A percentile compares a stretch with the other conserved stretches of the same genome.
Conservation (phyloP, 2,113 vertebrate species). For the Trachemys scripta region DNA sequence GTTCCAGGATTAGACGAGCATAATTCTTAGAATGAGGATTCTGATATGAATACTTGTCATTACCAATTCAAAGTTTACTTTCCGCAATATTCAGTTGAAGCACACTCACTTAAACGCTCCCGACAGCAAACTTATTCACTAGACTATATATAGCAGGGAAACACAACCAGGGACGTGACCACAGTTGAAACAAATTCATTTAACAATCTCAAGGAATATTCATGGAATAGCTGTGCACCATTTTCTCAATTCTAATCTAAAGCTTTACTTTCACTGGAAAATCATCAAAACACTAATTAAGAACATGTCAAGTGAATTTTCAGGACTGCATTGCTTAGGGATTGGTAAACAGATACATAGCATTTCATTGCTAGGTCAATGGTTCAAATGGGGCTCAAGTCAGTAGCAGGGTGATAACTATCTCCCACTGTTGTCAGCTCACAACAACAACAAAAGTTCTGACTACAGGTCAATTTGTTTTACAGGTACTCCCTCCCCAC, state of each 20-base stretch:
- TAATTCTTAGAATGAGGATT: not conserved
- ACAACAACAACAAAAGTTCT: not conserved
- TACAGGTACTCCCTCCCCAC: conserved; percentile 6
- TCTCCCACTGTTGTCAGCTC: not conserved
- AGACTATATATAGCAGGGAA: not conserved
- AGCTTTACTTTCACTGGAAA: conserved; percentile 17
- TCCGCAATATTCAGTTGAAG: not conserved
- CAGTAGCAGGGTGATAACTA: not conserved
- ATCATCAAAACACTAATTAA: conserved; percentile 11
- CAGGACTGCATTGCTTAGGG: not conserved
- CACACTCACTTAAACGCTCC: not conserved
- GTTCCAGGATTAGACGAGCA: not conserved
- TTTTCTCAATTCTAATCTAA: conserved; percentile 8
- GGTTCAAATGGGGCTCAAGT: conserved; percentile 4
- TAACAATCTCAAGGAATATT: not conserved
- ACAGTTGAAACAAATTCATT: not conserved
- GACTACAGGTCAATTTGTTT: not conserved
- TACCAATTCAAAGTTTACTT: not conserved
- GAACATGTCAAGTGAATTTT: conserved; percentile 4
- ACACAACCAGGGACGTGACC: not conserved
- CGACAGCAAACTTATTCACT: not conserved
- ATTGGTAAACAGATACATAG: not conserved
- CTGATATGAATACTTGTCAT: not conserved
- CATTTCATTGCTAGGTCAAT: not conserved
- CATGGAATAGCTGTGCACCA: not conserved